Evolutionary conservation across 1,140 invertebrate genomes (phyloP), one percentile per base, ranked within the genome.

Genomic region (Aphaenogaster floridana): DNA sequence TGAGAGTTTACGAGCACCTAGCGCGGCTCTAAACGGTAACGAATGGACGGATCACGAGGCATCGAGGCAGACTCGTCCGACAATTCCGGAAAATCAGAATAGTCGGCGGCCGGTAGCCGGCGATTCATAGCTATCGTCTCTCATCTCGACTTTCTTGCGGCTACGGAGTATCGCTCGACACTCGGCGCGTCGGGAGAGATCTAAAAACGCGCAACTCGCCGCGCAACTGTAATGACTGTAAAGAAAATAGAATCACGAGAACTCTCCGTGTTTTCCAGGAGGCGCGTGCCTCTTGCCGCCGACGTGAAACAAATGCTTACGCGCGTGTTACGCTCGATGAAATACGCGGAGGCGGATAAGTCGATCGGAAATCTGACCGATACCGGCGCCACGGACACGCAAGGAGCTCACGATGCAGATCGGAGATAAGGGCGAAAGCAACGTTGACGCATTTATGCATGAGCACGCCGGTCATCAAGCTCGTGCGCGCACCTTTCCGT

Each of bases 1-100:
- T 92, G 91, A 92, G 76, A 91, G 21, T 92, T 92, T 92, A 92
- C 91, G 91, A 92, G 57, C 90, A 48, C 34, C 89, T 87, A 86
- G 72, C 77, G 87, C 77, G 39, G 21, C 87, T 89, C 66, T 64
- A 84, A 92, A 90, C 89, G 72, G 81, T 90, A 92, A 89, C 89
- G 91, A 91, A 91, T 92, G 64, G 87, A 86, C 83, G 36, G 52
- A 48, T 45, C n/a, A 7, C 34, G 7, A 21, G 1, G 39, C 54
- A 48, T 64, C 66, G 15, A 13, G 42, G 48, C 45, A 17, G 34
- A 28, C 34, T 39, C 57, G 72, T 68, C 45, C 68, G 66, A 68
- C 72, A 69, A 61, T 85, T 78, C 78, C n/a, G 64, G 77, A 64
- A 83, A 89, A 90, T 89, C 72, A 54, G 85, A 63, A 80, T 21